Base-by-base conservation (phyloP, 2,888 invertebrate genomes). In the Cistogaster globosa region DNA sequence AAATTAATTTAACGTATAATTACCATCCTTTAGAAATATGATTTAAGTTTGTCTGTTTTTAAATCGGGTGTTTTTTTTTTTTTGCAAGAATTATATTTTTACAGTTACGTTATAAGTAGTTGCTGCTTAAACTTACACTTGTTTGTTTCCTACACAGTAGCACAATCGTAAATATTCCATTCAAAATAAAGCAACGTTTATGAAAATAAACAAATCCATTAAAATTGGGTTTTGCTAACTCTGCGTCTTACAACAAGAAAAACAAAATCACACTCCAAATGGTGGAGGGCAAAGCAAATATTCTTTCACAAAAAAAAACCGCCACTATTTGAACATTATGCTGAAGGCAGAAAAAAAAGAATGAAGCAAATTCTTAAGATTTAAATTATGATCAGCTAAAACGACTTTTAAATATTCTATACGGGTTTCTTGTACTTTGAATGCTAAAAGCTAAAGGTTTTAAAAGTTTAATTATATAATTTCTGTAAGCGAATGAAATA, bases 131-230 rank as follows among this genome's bases (percentile, higher is more conserved):
- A 20, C 36, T 60, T 26, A 53, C 55, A 74, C 74, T 62, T 74
- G 67, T 74, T 60, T 60, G 20, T 51, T 55, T 32, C 22, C 20
- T 12, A 16, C 55, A 72, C 84, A 77, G 84, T 84, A 84, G 84
- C 84, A 57, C 20, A 45, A 57, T 65, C 53, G 68, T 84, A 84
- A 81, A 77, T 81, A 81, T 77, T 77, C 51, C 20, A 18, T 45
- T 32, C 26, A 71, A 32, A 38, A 45, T 68, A 60, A 65, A 51
- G 38, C 65, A 80, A 76, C 80, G 77, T 77, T 76, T 57, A 67
- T n/a, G 57, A 72, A 84, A 84, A 81, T 77, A 84, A 84, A 84
- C 81, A 81, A 77, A 48, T n/a, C 22, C 55, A 51, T 36, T 55
- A 62, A 71, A 58, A 48, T 55, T 71, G 60, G 38, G 26, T 36